Percentiles rank a stretch among this genome's conserved stretches.
Evolutionary conservation across 2,888 invertebrate species (phyloP).

Genomic region (Anarsia innoxiella): DNA sequence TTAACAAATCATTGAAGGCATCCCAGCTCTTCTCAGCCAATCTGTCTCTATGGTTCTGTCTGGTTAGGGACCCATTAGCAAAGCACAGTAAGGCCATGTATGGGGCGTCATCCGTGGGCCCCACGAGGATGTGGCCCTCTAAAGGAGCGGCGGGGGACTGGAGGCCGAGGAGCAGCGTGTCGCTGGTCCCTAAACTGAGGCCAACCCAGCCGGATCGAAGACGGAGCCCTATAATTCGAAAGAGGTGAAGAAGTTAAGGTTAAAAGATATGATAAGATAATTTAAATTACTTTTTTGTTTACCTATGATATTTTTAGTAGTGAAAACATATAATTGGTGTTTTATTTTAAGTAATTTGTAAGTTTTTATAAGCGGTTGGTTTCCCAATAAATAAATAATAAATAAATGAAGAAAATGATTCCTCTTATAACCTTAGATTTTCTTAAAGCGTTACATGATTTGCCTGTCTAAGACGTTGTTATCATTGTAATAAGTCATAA

Average conservation of each 20-base stretch:
- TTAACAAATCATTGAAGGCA: constrained; percentile 85
- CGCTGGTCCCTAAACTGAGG: constrained; percentile 94
- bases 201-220: constrained; percentile 88
- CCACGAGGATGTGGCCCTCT: constrained; percentile 91
- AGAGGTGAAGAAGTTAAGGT: too few species aligned
- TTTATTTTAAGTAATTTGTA: too few species aligned
- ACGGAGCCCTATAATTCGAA: constrained; percentile 90
- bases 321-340: too few species aligned
- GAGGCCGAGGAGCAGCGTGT: constrained; percentile 90
- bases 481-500: too few species aligned
- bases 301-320: background rate
- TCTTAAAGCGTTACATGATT: too few species aligned
- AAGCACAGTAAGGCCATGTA: constrained; percentile 95
- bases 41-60: constrained; percentile 86
- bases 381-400: too few species aligned
- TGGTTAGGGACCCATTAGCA: constrained; percentile 94
- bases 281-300: background rate
- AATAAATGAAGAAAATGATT: too few species aligned
- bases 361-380: too few species aligned
- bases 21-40: constrained; percentile 88
- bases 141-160: constrained; percentile 78
- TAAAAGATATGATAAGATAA: background rate
- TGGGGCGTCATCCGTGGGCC: constrained; percentile 83
- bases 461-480: too few species aligned
- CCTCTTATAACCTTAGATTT: too few species aligned